Conservation (phyloP, 1,140 invertebrate species). For the Drosophila miranda region DNA sequence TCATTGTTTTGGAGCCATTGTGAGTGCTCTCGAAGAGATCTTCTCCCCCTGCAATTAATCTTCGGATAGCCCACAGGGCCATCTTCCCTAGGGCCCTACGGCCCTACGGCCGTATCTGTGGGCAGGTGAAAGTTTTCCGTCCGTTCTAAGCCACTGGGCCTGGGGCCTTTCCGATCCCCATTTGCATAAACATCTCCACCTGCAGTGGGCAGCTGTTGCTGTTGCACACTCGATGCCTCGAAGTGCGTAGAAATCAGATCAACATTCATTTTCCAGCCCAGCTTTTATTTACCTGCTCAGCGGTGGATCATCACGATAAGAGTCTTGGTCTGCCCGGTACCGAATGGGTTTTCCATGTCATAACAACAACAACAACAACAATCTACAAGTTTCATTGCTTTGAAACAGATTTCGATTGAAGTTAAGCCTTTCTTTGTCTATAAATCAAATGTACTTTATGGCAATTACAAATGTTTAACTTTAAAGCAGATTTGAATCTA, state of each 20-base stretch:
- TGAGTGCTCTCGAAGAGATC: constrained; percentile 51
- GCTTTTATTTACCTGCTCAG: constrained; percentile 4
- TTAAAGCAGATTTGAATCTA: no score
- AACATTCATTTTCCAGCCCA: constrained; percentile 4
- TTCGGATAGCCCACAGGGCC: constrained; percentile 43
- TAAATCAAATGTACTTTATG: no score
- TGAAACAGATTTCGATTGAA: no score
- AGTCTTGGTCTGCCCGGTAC: background rate
- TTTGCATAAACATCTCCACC: constrained; percentile 60
- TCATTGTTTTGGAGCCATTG: constrained; percentile 48
- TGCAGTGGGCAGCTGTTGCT: constrained; percentile 25
- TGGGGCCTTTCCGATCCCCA: constrained; percentile 21
- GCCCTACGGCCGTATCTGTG: constrained; percentile 37
- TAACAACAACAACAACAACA: background rate
- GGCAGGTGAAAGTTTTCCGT: constrained; percentile 64
- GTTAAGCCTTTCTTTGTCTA: no score
- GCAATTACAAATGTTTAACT: no score
- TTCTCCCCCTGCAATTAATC: constrained; percentile 70
- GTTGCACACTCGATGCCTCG: constrained; percentile 13
- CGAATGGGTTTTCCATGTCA: background rate
- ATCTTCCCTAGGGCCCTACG: no score
- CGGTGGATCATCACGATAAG: constrained; percentile 9
- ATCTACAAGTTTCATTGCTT: no score
- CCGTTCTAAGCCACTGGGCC: constrained; percentile 63
- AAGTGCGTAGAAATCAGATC: constrained; percentile 55